Base-by-base conservation (phyloP, 2,797 vertebrate species). In the Liasis olivaceus region DNA sequence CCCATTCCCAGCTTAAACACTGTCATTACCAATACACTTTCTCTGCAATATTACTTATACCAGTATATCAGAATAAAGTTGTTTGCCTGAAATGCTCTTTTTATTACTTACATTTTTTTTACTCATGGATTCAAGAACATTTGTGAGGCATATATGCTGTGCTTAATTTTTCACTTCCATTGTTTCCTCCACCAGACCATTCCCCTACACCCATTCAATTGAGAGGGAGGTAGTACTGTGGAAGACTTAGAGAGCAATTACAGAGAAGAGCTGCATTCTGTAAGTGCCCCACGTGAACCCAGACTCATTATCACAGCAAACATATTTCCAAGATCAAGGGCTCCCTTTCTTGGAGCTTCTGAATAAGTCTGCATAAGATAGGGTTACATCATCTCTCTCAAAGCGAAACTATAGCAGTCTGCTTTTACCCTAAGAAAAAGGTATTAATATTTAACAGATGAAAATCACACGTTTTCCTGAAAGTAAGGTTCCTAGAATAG, bases 391-490 rank as follows among this genome's bases (percentile, higher is more conserved):
- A 42, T 56, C 22, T 63, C 28, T 36, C 2, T 42, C 54, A 89
- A 28, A 26, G 22, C 36, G 20, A 31, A 15, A 3, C 2, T 36
- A 1, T 26, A 84, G 14, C 5, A 0, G 12, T 72, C 60, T 85
- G 28, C 5, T 89, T 90, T 86, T 42, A 72, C 42, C 28, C 22
- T 54, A 72, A 60, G 54, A 26, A n/a, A 31, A 69, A 24, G 31
- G n/a, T 85, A 56, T 92, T 56, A 89, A 89, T 56, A 64, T 56
- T 85, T 89, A 64, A 89, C 26, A 64, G 20, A 11, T 92, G 58
- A 86, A 89, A 89, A 47, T 47, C n/a, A 59, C 24, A 47, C 8
- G 9, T 81, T 36, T 87, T 91, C 36, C 28, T 28, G 63, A 89
- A 92, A 89, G 17, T 15, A 1, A 31, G 20, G 26, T 88, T 88